Base-by-base conservation (phyloP, 1,140 invertebrate genomes). In the Kradibia gibbosae region DNA sequence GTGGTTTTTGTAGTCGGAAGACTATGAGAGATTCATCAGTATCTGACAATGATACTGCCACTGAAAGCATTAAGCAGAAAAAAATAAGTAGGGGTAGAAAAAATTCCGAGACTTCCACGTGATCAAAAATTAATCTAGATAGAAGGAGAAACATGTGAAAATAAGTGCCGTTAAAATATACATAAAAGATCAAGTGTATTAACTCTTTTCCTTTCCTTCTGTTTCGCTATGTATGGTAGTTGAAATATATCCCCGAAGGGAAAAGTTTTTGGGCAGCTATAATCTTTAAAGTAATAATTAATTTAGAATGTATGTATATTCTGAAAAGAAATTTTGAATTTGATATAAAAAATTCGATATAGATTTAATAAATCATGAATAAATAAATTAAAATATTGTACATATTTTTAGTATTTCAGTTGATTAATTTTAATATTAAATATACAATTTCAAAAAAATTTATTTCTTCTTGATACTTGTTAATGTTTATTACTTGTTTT, bases 11-110 rank as follows among this genome's bases (percentile, higher is more conserved):
- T 10, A 87, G 89, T 39, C 86, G 87, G n/a, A 91, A 91, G 55
- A 85, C 85, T 0, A 48, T 88, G 10, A 85, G 88, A 39, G 88
- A 89, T 81, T 90, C 88, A 0, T 89, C 89, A 0, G 70, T 87
- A 1, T 89, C 88, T 0, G 89, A 90, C 36, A 87, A 87, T 39
- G 89, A 90, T 25, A 85, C 85, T 48, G 77, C 84, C 0, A 78
- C 83, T 0, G 89, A 90, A 8, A 82, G 83, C 2, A 83, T 83
- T 7, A 90, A 90, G 67, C 85, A 83, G 36, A 90, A 90, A 75
- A 90, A 89, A 74, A 20, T n/a, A 1, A 34, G 8, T 28, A 82
- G 86, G 75, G 83, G 84, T 8, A 86, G 85, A 39, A 89, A 89
- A 80, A 76, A 71, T 0, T 90, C 89, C 0, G 88, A 90, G 42